Conservation (phyloP, 2,888 invertebrate genomes). For the Ormyrus labotus region DNA sequence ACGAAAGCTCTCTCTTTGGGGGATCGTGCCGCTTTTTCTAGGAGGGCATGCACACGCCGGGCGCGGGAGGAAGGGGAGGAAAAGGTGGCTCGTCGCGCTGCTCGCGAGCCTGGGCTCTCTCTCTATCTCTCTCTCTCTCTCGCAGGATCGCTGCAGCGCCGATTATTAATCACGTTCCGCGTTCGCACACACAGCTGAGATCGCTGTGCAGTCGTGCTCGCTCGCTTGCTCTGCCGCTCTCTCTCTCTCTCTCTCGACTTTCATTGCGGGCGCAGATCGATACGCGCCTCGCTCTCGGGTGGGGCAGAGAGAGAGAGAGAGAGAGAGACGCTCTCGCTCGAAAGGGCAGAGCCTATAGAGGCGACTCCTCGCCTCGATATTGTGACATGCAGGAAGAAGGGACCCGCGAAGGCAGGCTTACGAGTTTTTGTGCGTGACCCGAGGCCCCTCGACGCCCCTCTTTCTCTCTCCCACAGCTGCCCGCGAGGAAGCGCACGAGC, state of each 20-base stretch:
- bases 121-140: constrained; percentile 22
- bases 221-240: constrained; percentile 9
- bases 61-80: too few species aligned
- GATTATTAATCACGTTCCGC: constrained; percentile 50
- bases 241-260: constrained; percentile 62
- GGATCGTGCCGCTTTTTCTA: too few species aligned
- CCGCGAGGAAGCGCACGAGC: not conserved
- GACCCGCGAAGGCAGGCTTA: constrained; percentile 33
- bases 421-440: constrained; percentile 48
- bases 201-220: constrained; percentile 55
- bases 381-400: constrained; percentile 48
- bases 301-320: constrained; percentile 55
- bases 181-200: constrained; percentile 62
- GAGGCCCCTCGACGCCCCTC: constrained; percentile 19
- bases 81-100: too few species aligned
- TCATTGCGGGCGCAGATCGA: constrained; percentile 67
- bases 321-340: constrained; percentile 44
- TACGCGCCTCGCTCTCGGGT: constrained; percentile 59
- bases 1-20: too few species aligned
- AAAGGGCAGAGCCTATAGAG: constrained; percentile 30
- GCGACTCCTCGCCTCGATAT: constrained; percentile 45
- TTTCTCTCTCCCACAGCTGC: not conserved
- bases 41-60: too few species aligned
- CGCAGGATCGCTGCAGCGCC: constrained; percentile 39
- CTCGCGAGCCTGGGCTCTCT: not conserved